phyloP scores from a whole-genome alignment of 2,888 invertebrate genomes.

The Xanthia togata region DNA sequence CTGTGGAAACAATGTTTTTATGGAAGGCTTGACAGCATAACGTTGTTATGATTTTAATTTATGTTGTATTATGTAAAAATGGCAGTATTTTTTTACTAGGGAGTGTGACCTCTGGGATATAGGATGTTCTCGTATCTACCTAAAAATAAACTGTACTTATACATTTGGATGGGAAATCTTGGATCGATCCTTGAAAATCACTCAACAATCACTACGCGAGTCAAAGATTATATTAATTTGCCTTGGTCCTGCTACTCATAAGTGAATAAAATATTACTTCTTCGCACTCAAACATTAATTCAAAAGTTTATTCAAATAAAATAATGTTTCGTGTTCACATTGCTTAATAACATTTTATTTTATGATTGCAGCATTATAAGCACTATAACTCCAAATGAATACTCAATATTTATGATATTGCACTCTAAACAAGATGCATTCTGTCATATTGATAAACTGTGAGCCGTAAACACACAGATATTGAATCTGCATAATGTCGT shows the following conservation, averaged over 20 bases:
- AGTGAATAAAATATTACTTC: background rate
- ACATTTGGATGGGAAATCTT: background rate
- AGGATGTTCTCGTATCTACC: background rate
- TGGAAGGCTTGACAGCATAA: slow-evolving; percentile 16
- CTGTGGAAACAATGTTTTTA: slow-evolving; percentile 45
- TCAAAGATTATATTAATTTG: too few species aligned
- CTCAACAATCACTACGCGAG: background rate
- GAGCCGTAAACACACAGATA: slow-evolving; percentile 15
- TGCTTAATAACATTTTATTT: slow-evolving; percentile 10
- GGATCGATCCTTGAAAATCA: background rate
- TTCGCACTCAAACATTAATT: background rate
- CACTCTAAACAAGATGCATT: slow-evolving; percentile 49
- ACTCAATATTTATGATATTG: slow-evolving; percentile 49
- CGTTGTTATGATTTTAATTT: slow-evolving; percentile 11
- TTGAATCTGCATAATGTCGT: slow-evolving; percentile 35
- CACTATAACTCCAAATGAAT: slow-evolving; percentile 17
- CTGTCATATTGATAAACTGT: slow-evolving; percentile 35
- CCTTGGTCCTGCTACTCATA: background rate
- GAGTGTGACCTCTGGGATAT: background rate
- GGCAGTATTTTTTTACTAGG: background rate
- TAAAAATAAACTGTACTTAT: background rate
- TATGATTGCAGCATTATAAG: background rate
- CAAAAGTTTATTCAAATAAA: slow-evolving; percentile 1
- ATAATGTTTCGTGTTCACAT: background rate
- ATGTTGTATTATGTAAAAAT: slow-evolving; percentile 12